Base-by-base conservation (phyloP, 2,797 vertebrate genomes). In the Ctenosaura bakeri region DNA sequence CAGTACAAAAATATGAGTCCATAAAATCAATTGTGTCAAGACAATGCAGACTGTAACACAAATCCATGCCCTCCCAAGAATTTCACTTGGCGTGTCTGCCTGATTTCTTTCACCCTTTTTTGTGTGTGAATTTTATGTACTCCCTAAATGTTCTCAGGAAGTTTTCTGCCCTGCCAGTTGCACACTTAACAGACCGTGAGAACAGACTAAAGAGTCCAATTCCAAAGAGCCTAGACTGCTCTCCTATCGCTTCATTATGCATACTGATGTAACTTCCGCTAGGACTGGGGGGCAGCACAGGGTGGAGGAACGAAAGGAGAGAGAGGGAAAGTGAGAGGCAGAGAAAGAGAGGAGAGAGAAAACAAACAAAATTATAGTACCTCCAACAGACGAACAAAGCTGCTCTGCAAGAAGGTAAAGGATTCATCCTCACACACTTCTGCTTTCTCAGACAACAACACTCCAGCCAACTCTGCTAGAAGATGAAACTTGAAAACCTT, bases 251-350 rank as follows among this genome's bases (percentile, higher is more conserved):
- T 88, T 89, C 91, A 97, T 96, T 97, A 97, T 97, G 97, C 97
- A 97, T 81, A 96, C 95, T 95, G 94, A 96, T 97, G 95, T 96
- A 97, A 97, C 97, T 97, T 97, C 97, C 96, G 97, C 95, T 90
- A 96, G 95, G 94, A 95, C 87, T 94, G 95, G 95, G 91, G 93
- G 96, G 29, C 10, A 46, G 42, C 42, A 46, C 42, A 46, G 42
- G n/a, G 46, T 62, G 20, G 20, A 22, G 4, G 20, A 62, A 62
- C 4, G 59, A 20, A 18, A 16, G 59, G 20, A 62, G 20, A 20
- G 59, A 13, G 59, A 14, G 56, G 14, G 13, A 22, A 22, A 22
- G 16, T 12, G 26, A 42, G 50, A 35, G 77, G 42, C 42, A 46
- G 42, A 46, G 42, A 46, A 46, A 94, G 93, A 95, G 85, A 95